Evolutionary conservation across 1,140 invertebrate genomes (phyloP), one percentile per base, ranked within the genome.

Genomic region (Linepithema humile): DNA sequence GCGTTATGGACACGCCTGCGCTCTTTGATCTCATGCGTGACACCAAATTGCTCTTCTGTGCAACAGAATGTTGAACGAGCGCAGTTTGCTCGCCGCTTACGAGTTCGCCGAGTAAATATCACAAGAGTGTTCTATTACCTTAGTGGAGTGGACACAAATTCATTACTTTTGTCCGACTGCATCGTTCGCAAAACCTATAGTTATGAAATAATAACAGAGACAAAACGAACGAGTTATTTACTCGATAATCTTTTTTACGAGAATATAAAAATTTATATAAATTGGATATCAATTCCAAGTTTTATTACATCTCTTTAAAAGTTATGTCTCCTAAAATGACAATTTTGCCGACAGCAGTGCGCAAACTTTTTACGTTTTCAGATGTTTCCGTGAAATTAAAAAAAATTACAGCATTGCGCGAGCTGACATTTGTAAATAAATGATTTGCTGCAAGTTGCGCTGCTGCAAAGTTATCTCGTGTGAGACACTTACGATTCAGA

Each of bases 11-110:
- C 75, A 12, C 29, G n/a, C 40, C 43, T 50, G 48, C 69, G 17
- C 62, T 78, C 62, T 80, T 80, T 80, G 75, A 80, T 80, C 75
- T 80, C 64, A 43, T 38, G 50, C n/a, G 20, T 80, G 64, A 70
- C 50, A 55, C 35, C 64, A 80, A 80, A 80, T 80, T 70, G 64
- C 75, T 70, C 38, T 80, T 57, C 70, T 32, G 38, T 43, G 38
- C 23, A 55, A 55, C 35, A 55, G 48, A 70, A 70, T 80, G 35
- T 80, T 70, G 64, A 55, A 80, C 48, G 40, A 69, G 35, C 17
- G 17, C 2, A 40, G 62, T 78, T 78, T 78, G 62, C 62, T 69
- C 62, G 35, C 12, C 20, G 75, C 48, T 78, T 78, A 78, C 35
- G 23, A 80, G 35, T 40, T 80, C 64, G 50, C n/a, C 15, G 38